Base-by-base conservation (phyloP, 2,888 invertebrate species). In the Xylocampa areola region DNA sequence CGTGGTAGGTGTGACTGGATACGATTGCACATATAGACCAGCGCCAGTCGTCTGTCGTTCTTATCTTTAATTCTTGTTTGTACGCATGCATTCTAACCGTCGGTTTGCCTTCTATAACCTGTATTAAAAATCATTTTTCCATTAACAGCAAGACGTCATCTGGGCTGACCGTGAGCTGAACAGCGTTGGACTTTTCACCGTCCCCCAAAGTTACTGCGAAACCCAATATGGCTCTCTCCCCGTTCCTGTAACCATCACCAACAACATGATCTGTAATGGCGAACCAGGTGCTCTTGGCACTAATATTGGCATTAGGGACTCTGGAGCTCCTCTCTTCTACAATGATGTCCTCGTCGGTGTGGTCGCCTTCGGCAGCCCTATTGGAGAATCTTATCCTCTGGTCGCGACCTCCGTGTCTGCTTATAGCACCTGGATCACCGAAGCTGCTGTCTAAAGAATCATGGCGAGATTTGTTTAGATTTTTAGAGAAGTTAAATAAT, bases 281-380 rank as follows among this genome's bases (percentile, higher is more conserved):
- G 25, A 69, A 17, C 36, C 58, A 1, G 81, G 81, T n/a, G 45
- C 58, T 0, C 40, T 69, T 2, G 82, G 82, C 7, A 60, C 65
- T 0, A 83, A 82, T 36, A 76, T 82, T 14, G 73, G 79, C 25
- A 54, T 75, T n/a, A 73, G 77, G 3, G 88, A 94, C 75, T 84
- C 85, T 40, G 94, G 94, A 4, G 90, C 91, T n/a, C 91, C 94
- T 13, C 62, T 94, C 55, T 87, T 82, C 67, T 82, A 81, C 64
- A 76, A 74, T 33, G 81, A 81, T 36, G 72, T 80, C 61, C 73
- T 89, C 54, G 81, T 92, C 63, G 91, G 91, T 6, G 19, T 68
- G n/a, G 27, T 51, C 6, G 0, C 59, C 3, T 58, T 48, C 6
- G 68, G 68, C 14, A 50, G 37, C 6, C 68, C 70, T 1, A 11